Evolutionary conservation across 2,888 invertebrate species (phyloP), one percentile per base, ranked within the genome.

Genomic region (Amblyjoppa fuscipennis): DNA sequence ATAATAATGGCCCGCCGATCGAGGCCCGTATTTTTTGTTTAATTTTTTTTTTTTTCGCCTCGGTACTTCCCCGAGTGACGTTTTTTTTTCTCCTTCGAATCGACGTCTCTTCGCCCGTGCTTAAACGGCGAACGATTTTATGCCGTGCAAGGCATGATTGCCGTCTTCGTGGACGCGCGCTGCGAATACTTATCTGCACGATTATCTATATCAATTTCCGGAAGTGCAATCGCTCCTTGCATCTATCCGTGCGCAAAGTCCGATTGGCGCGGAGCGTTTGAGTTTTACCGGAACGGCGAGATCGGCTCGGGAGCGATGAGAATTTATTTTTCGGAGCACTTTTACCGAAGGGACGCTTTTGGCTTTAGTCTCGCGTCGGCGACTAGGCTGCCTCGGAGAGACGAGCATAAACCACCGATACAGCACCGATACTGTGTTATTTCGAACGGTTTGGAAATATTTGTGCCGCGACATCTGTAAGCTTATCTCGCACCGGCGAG

Each of bases 141-240:
- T 49, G 59, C 28, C 74, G 41, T 34, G 38, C 64, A 2, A 20
- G n/a, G 64, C 53, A 64, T 31, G 70, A 66, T 76, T 31, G 45
- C 11, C 45, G 56, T 3, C 13, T 28, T 59, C 13, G 59, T 59
- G 11, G 56, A 59, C 11, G 82, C 16, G 45, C 61, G 53, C 20
- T 51, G n/a, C 41, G 75, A 81, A 76, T 70, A 76, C 28, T 70
- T 81, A 76, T 81, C 64, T 16, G 61, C 59, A 38, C 56, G 53
- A 3, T 68, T 56, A 41, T 68, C 59, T 13, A 28, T 74, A 25
- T 59, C 6, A 45, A 41, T 34, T 49, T 64, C 49, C n/a, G 61
- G 61, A 61, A 61, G 61, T 45, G n/a, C 20, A 61, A 61, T 59
- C 59, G 59, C 49, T 49, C 34, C 64, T 49, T 45, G 49, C 25